Percentiles rank a stretch among this genome's conserved stretches.
phyloP scores from a whole-genome alignment of 2,797 vertebrate species.

The Acrossocheilus wenchowensis region DNA sequence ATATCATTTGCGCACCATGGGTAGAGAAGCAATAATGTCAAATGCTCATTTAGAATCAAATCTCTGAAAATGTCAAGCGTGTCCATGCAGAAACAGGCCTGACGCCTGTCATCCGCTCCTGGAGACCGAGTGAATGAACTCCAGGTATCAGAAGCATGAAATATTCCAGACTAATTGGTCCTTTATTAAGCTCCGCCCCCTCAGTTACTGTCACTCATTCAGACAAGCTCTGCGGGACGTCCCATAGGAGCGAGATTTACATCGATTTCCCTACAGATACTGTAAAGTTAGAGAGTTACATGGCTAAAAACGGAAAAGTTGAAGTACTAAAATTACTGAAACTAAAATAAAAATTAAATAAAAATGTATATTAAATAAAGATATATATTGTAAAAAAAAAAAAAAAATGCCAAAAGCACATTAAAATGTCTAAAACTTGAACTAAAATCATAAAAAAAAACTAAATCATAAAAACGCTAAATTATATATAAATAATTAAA shows the following conservation, averaged over 20 bases:
- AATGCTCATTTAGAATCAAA: constrained; percentile 11
- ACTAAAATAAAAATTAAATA: neutral
- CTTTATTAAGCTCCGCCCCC: neutral
- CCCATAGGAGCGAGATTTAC: neutral
- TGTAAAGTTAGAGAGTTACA: neutral
- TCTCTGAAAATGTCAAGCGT: constrained; percentile 32
- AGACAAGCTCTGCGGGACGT: neutral
- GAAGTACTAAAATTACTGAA: neutral
- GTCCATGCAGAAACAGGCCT: neutral
- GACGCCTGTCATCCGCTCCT: neutral
- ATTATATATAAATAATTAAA: too few species aligned
- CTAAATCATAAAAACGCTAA: too few species aligned
- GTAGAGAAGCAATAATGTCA: constrained; percentile 29
- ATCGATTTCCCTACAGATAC: neutral
- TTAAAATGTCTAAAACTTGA: too few species aligned
- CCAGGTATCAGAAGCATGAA: neutral
- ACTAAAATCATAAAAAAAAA: too few species aligned
- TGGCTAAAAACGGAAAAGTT: neutral
- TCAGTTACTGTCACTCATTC: neutral
- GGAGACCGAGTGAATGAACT: neutral
- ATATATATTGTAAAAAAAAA: too few species aligned
- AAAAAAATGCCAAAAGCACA: too few species aligned
- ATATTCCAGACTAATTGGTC: neutral
- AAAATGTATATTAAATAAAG: too few species aligned
- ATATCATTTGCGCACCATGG: neutral